Evolutionary conservation across 2,888 invertebrate genomes (phyloP), one percentile per base, ranked within the genome.

Genomic region (Syrphus vitripennis): DNA sequence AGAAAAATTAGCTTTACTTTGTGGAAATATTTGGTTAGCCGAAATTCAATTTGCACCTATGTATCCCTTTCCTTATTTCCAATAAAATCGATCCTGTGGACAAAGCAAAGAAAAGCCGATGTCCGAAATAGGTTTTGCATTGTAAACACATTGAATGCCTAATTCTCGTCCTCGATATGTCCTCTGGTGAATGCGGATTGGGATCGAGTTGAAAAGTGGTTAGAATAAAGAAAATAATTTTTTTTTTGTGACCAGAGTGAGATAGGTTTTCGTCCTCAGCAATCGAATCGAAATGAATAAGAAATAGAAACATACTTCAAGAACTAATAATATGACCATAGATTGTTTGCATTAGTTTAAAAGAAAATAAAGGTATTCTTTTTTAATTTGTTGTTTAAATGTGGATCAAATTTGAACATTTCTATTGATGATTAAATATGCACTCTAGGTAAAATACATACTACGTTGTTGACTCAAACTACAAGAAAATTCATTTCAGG

Each of bases 1-100:
- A 0, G 4, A 53, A 14, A n/a, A 75, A 75, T 82, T 83, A 74
- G 79, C 79, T 83, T 83, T 79, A 50, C 80, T 75, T 80, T 75
- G 70, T 48, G 14, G 48, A 21, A 14, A 69, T 79, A 57, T 80
- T 79, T 83, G 74, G 67, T 59, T 71, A 71, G 24, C 67, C 71
- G 21, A 59, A 67, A 67, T 84, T 80, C 75, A 42, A 75, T 70
- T 70, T 67, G 40, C 69, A 63, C 59, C 53, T 65, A n/a, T n/a
- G n/a, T n/a, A n/a, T n/a, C n/a, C n/a, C n/a, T n/a, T n/a, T n/a
- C n/a, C 12, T 12, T 75, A 1, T 5, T 69, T 48, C 50, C 12
- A 24, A 61, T 63, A n/a, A 59, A 61, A 70, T 61, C 19, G 37
- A 75, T 19, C 3, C 3, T 70, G 55, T 74, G 40, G 37, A 55